Evolutionary conservation across 2,888 invertebrate genomes (phyloP).

Genomic region (Epinotia ramella): DNA sequence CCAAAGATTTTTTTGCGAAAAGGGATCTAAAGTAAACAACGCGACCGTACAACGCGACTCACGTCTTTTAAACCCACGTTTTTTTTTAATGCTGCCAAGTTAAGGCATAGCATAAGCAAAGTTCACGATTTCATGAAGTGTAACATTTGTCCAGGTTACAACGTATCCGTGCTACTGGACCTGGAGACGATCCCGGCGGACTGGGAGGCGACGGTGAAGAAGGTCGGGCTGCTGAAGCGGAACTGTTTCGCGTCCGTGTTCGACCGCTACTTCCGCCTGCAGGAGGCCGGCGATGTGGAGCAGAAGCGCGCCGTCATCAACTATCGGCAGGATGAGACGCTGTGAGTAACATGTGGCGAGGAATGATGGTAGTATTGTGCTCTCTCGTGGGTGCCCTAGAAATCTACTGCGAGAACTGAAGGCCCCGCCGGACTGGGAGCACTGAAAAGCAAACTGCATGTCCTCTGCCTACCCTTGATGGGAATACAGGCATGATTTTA

Average conservation of each 20-base stretch:
- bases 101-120: neutral
- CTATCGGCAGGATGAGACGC: slow-evolving; percentile 99
- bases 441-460: too few species aligned
- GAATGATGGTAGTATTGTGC: too few species aligned
- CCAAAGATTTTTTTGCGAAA: too few species aligned
- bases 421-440: too few species aligned
- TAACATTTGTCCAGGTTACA: slow-evolving; percentile 88
- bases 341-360: slow-evolving; percentile 87
- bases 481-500: too few species aligned
- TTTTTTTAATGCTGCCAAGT: too few species aligned
- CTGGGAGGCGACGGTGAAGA: slow-evolving; percentile 95
- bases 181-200: slow-evolving; percentile 96
- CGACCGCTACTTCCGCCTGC: slow-evolving; percentile 99
- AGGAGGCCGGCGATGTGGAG: slow-evolving; percentile 95
- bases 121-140: neutral
- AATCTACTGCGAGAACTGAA: too few species aligned
- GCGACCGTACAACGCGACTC: too few species aligned
- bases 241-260: slow-evolving; percentile 99
- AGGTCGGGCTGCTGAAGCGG: slow-evolving; percentile 97
- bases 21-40: too few species aligned
- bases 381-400: too few species aligned
- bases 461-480: too few species aligned
- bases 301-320: slow-evolving; percentile 98
- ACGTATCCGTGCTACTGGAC: slow-evolving; percentile 96
- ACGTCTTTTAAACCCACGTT: too few species aligned